Base-by-base conservation (phyloP, 2,113 vertebrate genomes). In the Crotalus viridis region DNA sequence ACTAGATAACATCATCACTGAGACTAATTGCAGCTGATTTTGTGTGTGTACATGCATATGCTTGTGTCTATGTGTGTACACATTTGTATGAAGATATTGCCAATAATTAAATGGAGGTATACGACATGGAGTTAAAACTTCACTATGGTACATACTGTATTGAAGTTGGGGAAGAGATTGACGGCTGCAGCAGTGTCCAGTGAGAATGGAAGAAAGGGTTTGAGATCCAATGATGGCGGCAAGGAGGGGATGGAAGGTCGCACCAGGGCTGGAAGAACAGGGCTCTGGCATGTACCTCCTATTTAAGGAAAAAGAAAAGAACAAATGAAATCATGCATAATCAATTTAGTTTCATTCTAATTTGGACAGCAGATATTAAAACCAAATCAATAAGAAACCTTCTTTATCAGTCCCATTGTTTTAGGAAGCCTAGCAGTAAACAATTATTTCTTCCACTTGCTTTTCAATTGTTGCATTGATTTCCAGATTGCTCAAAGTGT, bases 211-310 rank as follows among this genome's bases (percentile, higher is more conserved):
- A 99, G 98, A 94, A 99, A 99, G 33, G 98, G 99, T 97, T 99
- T 99, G 96, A 99, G 97, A 95, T 98, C 98, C 98, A 99, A 96
- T 7, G 99, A 98, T 0, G 98, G 98, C 85, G 99, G 99, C 96
- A 99, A 39, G 87, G 98, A 96, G 2, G 99, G 98, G 52, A 99
- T 97, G 94, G 98, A 96, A 95, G 99, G 98, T 90, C 98, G 99
- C 95, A 99, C 95, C 95, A 99, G 97, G 95, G 99, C 97, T 92
- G 98, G 98, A 97, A 99, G 97, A 95, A 99, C 98, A 96, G 98
- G 98, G 97, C 98, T 99, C 96, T 99, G 99, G 98, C 99, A 99
- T 91, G 98, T 98, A 96, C 98, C 99, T 98, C 99, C 99, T 99
- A 93, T 1, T 92, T 0, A 91, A 6, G 54, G 92, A 87, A 93